Conservation (phyloP, 2,797 vertebrate species). For the Labeo calbasu region DNA sequence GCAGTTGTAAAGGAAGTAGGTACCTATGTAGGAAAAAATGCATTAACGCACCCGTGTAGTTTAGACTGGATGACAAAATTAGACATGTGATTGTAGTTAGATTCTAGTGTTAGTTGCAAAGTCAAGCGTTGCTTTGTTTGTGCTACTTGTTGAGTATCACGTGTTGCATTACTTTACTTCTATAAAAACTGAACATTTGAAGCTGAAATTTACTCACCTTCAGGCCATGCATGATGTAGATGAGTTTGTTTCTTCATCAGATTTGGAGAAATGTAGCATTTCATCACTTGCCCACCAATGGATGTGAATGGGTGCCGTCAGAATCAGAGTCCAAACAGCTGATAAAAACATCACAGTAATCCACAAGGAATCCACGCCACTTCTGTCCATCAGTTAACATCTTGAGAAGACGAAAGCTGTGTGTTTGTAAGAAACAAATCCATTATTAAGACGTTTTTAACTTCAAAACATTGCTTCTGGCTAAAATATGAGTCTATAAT, state of each 20-base stretch:
- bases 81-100: not conserved
- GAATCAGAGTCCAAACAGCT: not conserved
- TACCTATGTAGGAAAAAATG: not conserved
- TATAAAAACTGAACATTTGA: not conserved
- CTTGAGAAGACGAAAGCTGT: not conserved
- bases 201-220: not conserved
- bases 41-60: not conserved
- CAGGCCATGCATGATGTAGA: not conserved
- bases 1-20: conserved; percentile 10
- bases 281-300: not conserved
- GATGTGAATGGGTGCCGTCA: not conserved
- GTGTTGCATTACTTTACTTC: not conserved
- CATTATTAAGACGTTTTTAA: not conserved
- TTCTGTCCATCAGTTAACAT: not conserved
- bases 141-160: not conserved
- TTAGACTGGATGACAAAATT: not conserved
- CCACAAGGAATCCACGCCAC: not conserved
- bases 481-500: not conserved
- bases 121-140: not conserved
- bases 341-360: not conserved
- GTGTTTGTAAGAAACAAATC: not conserved
- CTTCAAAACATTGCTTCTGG: not conserved
- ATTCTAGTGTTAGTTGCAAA: not conserved
- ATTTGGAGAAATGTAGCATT: not conserved
- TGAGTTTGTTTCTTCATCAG: not conserved